These are phyloP conservation scores for Neocrepidodera transversa DNA, from an alignment of 2,888 invertebrate genomes.

Conservation along the genomic window DNA sequence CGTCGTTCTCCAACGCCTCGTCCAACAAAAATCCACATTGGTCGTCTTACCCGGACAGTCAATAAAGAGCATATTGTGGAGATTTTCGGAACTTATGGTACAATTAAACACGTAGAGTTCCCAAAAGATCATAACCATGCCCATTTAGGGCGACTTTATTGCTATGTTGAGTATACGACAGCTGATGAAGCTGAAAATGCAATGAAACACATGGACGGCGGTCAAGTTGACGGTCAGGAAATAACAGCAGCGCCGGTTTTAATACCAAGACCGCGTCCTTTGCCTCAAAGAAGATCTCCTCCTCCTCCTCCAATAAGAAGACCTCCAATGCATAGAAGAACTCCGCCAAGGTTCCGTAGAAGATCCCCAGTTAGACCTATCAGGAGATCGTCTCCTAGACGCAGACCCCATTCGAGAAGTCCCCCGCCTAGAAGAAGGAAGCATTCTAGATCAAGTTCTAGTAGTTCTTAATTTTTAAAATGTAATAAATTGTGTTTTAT, in stretches of 20 bases:
- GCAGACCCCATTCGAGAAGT: conserved; percentile 66
- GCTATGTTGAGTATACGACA: conserved; percentile 93
- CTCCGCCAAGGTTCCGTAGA: conserved; percentile 62
- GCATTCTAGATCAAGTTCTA: conserved; percentile 71
- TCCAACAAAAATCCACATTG: conserved; percentile 93
- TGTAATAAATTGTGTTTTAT: not conserved
- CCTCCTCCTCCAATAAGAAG: conserved; percentile 66
- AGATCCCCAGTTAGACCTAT: conserved; percentile 56
- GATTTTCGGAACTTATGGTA: conserved; percentile 89
- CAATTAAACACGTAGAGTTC: conserved; percentile 88
- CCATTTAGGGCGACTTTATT: conserved; percentile 89
- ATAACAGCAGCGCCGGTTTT: conserved; percentile 94
- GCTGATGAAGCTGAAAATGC: conserved; percentile 98
- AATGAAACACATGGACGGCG: conserved; percentile 99
- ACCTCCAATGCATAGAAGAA: conserved; percentile 65
- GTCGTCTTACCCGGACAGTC: conserved; percentile 90
- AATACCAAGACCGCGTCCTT: conserved; percentile 72
- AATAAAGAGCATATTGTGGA: conserved; percentile 89
- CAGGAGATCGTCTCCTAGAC: conserved; percentile 65
- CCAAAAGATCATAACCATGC: conserved; percentile 88
- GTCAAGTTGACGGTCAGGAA: conserved; percentile 95
- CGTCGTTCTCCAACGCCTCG: conserved; percentile 90
- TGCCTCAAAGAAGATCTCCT: conserved; percentile 65
- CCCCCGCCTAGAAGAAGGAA: conserved; percentile 71
- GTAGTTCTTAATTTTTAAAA: conserved; percentile 66